Evolutionary conservation across 2,113 vertebrate species (phyloP).

Genomic region (Hypomesus transpacificus): DNA sequence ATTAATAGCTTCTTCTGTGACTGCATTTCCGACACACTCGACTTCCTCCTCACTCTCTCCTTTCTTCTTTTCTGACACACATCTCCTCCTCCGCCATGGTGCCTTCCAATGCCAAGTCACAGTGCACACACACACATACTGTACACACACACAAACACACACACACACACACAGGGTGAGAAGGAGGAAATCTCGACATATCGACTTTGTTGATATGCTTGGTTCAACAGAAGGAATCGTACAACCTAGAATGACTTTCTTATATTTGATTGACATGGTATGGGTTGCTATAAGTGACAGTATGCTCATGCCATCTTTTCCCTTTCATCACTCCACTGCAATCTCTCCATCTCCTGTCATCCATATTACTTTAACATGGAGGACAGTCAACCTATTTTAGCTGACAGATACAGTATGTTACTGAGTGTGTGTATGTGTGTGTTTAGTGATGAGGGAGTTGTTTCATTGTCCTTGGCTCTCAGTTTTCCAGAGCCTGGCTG

Average conservation of each 20-base stretch:
- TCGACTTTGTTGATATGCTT: too few relatives aligned
- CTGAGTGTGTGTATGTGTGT: not conserved
- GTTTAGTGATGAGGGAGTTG: constrained; percentile 23
- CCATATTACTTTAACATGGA: constrained; percentile 15
- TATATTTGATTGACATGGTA: too few relatives aligned
- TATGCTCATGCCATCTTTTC: too few relatives aligned
- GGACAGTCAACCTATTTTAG: constrained; percentile 30
- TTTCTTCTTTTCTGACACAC: constrained; percentile 39
- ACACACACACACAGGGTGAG: too few relatives aligned
- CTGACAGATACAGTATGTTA: constrained; percentile 45
- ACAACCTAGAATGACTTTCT: too few relatives aligned
- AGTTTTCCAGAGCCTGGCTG: constrained; percentile 27
- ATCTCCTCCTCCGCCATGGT: constrained; percentile 31
- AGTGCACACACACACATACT: too few relatives aligned
- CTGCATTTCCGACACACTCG: constrained; percentile 27
- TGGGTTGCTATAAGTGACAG: too few relatives aligned
- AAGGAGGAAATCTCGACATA: too few relatives aligned
- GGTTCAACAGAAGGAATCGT: too few relatives aligned
- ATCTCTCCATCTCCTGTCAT: constrained; percentile 31
- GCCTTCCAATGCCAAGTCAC: constrained; percentile 31
- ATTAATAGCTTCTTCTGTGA: constrained; percentile 41
- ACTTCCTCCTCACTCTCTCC: constrained; percentile 24
- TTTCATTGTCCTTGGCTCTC: constrained; percentile 33
- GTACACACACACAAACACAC: too few relatives aligned
- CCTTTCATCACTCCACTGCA: constrained; percentile 10